Evolutionary conservation across 2,888 invertebrate genomes (phyloP), one percentile per base, ranked within the genome.

Genomic region (Agrochola macilenta): DNA sequence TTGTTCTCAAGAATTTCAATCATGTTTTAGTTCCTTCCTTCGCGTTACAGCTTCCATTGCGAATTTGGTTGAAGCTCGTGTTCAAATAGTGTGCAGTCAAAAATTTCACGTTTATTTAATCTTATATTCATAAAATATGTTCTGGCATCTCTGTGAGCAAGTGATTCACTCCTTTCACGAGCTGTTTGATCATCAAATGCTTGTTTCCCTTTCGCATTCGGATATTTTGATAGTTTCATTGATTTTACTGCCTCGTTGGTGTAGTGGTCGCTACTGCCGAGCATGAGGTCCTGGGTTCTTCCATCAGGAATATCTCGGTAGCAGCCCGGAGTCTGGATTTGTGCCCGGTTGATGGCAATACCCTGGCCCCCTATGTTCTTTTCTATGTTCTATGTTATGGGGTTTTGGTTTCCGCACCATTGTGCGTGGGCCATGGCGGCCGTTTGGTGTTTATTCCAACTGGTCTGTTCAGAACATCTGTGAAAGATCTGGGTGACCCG

Each of bases 81-180:
- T 69, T 70, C 43, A 74, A 80, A 73, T 35, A 70, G 20, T 30
- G 14, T 43, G 54, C n/a, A 49, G 46, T 69, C 17, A 20, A 54
- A 43, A 30, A 26, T 72, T 58, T 52, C 12, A 52, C n/a, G 52
- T 77, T 58, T 58, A 63, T 70, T 46, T 35, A 63, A 73, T 81
- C 14, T 64, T 52, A 58, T 74, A 61, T 75, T 54, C 30, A 54
- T 72, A 70, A 76, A 65, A 73, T 68, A 66, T 70, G 23, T 71
- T 60, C 26, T 20, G 39, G 20, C 7, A 39, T 23, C 35, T 68
- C 63, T 64, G 14, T 64, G 54, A 68, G 73, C 39, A 60, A 72
- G 23, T 70, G 79, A 60, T 52, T 52, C 57, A 20, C 72, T 58
- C 17, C 30, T 61, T 78, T 60, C 46, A 61, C 23, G 26, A 61